Conservation (phyloP, 2,113 vertebrate genomes). For the Limnothrissa miodon region DNA sequence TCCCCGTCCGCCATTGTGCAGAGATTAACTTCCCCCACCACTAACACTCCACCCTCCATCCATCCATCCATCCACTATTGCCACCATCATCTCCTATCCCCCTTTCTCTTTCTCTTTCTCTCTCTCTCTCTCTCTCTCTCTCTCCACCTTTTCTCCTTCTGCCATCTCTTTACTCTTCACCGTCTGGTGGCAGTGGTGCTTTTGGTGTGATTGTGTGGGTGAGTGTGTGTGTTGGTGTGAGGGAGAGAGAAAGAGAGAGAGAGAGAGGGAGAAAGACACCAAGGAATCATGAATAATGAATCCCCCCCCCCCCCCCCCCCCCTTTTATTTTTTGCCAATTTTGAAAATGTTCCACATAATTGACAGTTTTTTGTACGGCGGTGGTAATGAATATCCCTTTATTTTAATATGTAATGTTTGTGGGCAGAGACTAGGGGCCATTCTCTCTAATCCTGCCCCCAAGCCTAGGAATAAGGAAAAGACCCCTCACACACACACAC, state of each 20-base stretch:
- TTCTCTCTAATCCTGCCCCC: conserved; percentile 71
- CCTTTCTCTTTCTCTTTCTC: conserved; percentile 9
- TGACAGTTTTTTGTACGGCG: conserved; percentile 60
- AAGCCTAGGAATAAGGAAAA: conserved; percentile 56
- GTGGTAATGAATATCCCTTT: conserved; percentile 73
- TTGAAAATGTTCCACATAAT: conserved; percentile 65
- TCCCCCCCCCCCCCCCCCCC: conserved; percentile 69
- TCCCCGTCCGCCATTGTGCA: conserved; percentile 60
- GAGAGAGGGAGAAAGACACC: conserved; percentile 59
- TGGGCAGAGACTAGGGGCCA: conserved; percentile 63
- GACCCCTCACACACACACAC: conserved; percentile 18
- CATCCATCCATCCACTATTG: conserved; percentile 37
- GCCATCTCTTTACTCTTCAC: not conserved
- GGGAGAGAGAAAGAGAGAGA: conserved; percentile 45
- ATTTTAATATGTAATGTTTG: conserved; percentile 75
- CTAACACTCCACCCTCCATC: no score
- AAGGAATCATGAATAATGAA: conserved; percentile 70
- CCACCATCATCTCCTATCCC: conserved; percentile 24
- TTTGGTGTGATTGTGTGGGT: not conserved
- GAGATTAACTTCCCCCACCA: conserved; percentile 54
- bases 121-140: no score
- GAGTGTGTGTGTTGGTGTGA: conserved; percentile 45
- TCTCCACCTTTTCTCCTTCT: not conserved
- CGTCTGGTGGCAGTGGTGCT: not conserved
- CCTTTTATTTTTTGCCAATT: conserved; percentile 66